Conservation (phyloP, 2,797 vertebrate species). For the Gymnopithys bicolor region DNA sequence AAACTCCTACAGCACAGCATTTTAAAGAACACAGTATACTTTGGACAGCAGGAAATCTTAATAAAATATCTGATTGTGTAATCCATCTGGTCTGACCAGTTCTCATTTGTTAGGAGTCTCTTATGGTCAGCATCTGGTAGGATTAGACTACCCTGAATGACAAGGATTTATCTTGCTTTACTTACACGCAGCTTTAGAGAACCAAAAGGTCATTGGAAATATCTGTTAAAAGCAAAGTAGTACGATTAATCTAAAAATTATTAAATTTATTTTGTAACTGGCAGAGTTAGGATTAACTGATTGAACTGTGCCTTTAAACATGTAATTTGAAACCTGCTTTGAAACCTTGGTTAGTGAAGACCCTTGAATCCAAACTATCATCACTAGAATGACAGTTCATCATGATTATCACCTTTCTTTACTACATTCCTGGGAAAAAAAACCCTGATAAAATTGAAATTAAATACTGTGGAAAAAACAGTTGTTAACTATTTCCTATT, state of each 20-base stretch:
- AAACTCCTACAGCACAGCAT: background rate
- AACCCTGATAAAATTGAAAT: background rate
- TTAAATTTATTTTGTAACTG: slow-evolving; percentile 11
- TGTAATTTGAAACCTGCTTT: background rate
- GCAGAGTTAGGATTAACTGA: background rate
- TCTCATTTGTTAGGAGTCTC: slow-evolving; percentile 63
- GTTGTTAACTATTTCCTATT: background rate
- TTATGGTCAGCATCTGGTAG: slow-evolving; percentile 66
- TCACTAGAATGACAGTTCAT: background rate
- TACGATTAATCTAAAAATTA: slow-evolving; percentile 40
- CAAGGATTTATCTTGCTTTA: slow-evolving; percentile 69
- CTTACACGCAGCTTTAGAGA: slow-evolving; percentile 65
- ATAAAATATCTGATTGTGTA: slow-evolving; percentile 37
- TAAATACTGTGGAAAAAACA: background rate
- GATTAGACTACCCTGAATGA: slow-evolving; percentile 48
- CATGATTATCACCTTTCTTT: background rate
- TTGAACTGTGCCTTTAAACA: background rate
- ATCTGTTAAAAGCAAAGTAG: slow-evolving; percentile 53
- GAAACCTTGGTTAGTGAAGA: background rate
- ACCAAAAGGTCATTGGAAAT: slow-evolving; percentile 27
- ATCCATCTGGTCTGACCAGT: slow-evolving; percentile 57
- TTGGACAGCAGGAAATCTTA: slow-evolving; percentile 2
- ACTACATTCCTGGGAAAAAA: background rate
- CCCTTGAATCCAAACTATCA: background rate
- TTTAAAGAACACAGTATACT: background rate